Evolutionary conservation across 2,113 vertebrate species (phyloP).

Genomic region (Xyliphius kryptos): DNA sequence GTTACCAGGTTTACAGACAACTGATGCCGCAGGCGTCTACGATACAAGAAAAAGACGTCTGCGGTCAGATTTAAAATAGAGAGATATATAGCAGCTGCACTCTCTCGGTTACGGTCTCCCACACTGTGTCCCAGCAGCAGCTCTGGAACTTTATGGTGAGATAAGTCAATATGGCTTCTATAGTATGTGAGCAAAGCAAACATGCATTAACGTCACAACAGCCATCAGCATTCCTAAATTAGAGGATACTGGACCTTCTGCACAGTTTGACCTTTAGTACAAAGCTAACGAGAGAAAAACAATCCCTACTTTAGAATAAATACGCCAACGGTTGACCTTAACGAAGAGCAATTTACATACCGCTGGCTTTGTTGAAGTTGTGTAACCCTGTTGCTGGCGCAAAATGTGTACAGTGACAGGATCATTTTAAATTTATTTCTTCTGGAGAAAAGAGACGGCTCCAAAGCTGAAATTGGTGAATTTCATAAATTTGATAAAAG

Average conservation of each 20-base stretch:
- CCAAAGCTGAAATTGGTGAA: too few species aligned
- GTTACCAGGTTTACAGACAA: too few species aligned
- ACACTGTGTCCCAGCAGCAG: constrained; percentile 2
- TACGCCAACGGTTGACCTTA: too few species aligned
- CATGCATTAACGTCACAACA: constrained; percentile 34
- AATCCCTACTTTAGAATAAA: background rate
- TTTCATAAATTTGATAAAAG: too few species aligned
- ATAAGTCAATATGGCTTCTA: constrained; percentile 44
- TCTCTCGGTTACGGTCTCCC: constrained; percentile 21
- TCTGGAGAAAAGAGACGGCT: too few species aligned
- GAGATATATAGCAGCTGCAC: too few species aligned
- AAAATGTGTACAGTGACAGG: too few species aligned
- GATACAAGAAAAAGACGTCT: background rate
- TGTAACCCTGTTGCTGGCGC: too few species aligned
- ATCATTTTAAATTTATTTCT: too few species aligned
- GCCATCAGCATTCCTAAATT: constrained; percentile 34
- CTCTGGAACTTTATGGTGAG: constrained; percentile 44
- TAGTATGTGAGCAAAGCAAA: constrained; percentile 35
- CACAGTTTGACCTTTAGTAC: background rate
- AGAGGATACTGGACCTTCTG: constrained; percentile 11
- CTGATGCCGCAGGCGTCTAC: background rate
- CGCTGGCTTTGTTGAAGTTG: too few species aligned
- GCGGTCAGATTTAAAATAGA: too few species aligned
- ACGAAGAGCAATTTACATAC: too few species aligned
- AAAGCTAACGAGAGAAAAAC: background rate